Conservation (phyloP, 2,113 vertebrate genomes). For the Phalacrocorax pelagicus region DNA sequence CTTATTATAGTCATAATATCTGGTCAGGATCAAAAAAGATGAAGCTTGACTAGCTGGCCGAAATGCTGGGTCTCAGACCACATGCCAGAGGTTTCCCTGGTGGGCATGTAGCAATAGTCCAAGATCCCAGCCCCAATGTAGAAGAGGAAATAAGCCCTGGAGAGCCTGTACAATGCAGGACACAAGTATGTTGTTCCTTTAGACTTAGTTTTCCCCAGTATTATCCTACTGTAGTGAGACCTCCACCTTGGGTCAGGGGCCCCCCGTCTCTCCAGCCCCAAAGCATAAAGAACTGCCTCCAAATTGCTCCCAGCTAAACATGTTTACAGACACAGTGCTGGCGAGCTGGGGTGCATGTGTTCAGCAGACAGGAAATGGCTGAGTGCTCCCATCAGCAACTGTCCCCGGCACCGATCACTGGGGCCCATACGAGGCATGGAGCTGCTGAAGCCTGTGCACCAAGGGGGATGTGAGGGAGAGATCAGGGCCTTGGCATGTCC, state of each 20-base stretch:
- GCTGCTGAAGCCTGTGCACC: not conserved
- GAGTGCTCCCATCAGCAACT: not conserved
- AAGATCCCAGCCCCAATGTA: accelerated
- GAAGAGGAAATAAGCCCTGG: not conserved
- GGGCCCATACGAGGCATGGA: accelerated
- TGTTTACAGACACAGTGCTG: not conserved
- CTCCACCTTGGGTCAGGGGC: not conserved
- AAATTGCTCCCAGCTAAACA: not conserved
- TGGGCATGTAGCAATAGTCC: not conserved
- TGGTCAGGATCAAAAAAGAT: not conserved
- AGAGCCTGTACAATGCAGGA: not conserved
- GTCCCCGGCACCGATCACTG: not conserved
- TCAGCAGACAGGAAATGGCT: not conserved
- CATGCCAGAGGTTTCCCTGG: not conserved
- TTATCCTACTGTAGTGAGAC: not conserved
- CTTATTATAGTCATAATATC: not conserved
- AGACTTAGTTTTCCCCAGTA: not conserved
- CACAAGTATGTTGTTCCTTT: not conserved
- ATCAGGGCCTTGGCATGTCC: not conserved
- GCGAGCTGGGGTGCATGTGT: not conserved
- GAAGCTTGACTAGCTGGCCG: not conserved
- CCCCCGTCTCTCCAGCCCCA: not conserved
- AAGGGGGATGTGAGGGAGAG: accelerated
- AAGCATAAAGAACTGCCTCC: not conserved
- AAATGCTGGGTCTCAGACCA: not conserved